Evolutionary conservation across 2,797 vertebrate species (phyloP), one percentile per base, ranked within the genome.

Genomic region (Hephaestus fuliginosus): DNA sequence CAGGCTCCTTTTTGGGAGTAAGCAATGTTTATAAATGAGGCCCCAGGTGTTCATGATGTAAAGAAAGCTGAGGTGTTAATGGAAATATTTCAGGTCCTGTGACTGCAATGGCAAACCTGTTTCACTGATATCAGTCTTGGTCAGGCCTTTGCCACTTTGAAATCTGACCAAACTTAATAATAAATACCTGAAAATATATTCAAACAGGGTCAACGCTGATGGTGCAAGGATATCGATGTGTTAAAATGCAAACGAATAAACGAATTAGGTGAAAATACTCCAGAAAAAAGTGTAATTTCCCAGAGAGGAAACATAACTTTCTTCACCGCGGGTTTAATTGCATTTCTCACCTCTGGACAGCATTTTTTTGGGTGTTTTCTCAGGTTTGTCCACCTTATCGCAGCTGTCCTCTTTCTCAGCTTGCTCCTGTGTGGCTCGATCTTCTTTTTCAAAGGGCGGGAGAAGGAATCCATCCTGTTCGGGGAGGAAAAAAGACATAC

Each of bases 281-380:
- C 7, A n/a, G 6, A 9, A 55, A 25, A 13, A 11, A 3, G 36
- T 10, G 39, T 3, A 13, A 22, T 49, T 46, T 25, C 0, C 41
- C 44, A 48, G 14, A 57, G 0, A 44, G 17, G 3, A 17, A 28
- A 17, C 0, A 8, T 33, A 14, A 39, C 9, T 1, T 13, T 73
- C 11, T 41, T 68, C n/a, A 13, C 11, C 2, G 4, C 2, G 6
- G 20, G 39, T 71, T 74, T 44, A 15, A 39, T 30, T 46, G 36
- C 28, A 17, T 55, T 22, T 51, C 82, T 92, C 82, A 94, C 93
- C 93, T 93, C 93, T 88, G 0, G 92, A 94, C 62, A 94, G 86
- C 89, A 91, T 89, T 79, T 93, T 94, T 10, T 83, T 87, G 12
- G 11, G 78, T 0, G 74, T 81, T 62, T 93, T 93, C 76, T 93